Evolutionary conservation across 2,888 invertebrate genomes (phyloP), one percentile per base, ranked within the genome.

Genomic region (Brachyptera risi): DNA sequence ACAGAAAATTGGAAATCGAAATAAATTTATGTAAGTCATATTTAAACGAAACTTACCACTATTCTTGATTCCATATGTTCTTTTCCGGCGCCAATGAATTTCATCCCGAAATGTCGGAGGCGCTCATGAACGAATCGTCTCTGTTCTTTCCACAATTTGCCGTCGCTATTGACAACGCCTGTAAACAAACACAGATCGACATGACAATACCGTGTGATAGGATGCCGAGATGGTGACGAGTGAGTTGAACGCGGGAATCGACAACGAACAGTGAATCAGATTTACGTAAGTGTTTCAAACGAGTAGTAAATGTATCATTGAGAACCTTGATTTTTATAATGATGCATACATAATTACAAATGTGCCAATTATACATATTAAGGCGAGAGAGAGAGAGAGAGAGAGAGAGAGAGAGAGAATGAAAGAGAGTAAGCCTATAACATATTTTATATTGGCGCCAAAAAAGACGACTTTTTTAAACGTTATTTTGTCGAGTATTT

Each of bases 121-220:
- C 90, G 88, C 68, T 90, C 89, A 73, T 93, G 92, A 57, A 94
- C 79, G 76, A 94, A 95, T 66, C 87, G 83, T 62, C 94, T 82
- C 73, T 95, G 93, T 70, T 88, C 91, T 75, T 92, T 92, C 95
- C 95, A 95, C 69, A 94, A 78, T 67, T 86, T 85, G 64, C 94
- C 94, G 68, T 90, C 90, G 69, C 90, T 88, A 75, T 95, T 94
- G 72, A 94, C 85, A 69, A 95, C 87, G 68, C 95, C 95, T 94
- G 80, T 56, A 76, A 72, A n/a, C n/a, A n/a, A n/a, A n/a, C n/a
- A n/a, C n/a, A n/a, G n/a, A n/a, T n/a, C n/a, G n/a, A n/a, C n/a
- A n/a, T n/a, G n/a, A n/a, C n/a, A n/a, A n/a, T n/a, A n/a, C n/a
- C n/a, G n/a, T n/a, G n/a, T n/a, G n/a, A n/a, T n/a, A n/a, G n/a